These are phyloP conservation scores for Cloeon dipterum DNA, from an alignment of 2,888 invertebrate species.

Conservation along the genomic window DNA sequence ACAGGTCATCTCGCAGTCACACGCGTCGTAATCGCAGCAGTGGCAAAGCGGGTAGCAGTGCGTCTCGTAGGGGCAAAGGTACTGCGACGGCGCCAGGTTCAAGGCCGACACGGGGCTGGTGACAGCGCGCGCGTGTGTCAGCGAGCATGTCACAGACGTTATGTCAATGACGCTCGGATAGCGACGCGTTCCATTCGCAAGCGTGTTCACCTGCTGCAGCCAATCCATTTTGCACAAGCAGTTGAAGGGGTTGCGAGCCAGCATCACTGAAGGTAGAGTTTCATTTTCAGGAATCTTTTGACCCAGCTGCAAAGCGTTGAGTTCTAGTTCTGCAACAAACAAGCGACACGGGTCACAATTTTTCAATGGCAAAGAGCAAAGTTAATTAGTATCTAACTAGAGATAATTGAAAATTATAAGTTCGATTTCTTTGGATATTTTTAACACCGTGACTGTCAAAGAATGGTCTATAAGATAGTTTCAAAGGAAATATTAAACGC, in stretches of 20 bases:
- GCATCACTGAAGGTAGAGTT: slow-evolving; percentile 55
- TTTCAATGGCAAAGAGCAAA: no score
- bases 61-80: slow-evolving; percentile 61
- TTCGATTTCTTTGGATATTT: no score
- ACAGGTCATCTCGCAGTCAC: slow-evolving; percentile 83
- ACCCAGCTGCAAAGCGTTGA: not conserved
- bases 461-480: no score
- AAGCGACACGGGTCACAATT: no score
- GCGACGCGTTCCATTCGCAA: slow-evolving; percentile 46
- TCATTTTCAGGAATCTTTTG: slow-evolving; percentile 43
- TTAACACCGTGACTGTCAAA: no score
- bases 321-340: not conserved
- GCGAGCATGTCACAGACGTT: slow-evolving; percentile 58
- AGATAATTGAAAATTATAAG: no score
- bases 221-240: slow-evolving; percentile 85
- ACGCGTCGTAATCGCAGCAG: slow-evolving; percentile 78
- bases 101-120: slow-evolving; percentile 45
- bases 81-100: slow-evolving; percentile 58
- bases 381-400: no score
- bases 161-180: slow-evolving; percentile 65
- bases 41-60: slow-evolving; percentile 73
- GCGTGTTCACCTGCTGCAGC: slow-evolving; percentile 54
- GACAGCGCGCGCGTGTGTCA: slow-evolving; percentile 52
- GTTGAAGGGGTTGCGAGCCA: slow-evolving; percentile 64
- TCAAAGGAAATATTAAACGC: no score